Conservation (phyloP, 2,113 vertebrate genomes). For the Sphyrna mokarran region DNA sequence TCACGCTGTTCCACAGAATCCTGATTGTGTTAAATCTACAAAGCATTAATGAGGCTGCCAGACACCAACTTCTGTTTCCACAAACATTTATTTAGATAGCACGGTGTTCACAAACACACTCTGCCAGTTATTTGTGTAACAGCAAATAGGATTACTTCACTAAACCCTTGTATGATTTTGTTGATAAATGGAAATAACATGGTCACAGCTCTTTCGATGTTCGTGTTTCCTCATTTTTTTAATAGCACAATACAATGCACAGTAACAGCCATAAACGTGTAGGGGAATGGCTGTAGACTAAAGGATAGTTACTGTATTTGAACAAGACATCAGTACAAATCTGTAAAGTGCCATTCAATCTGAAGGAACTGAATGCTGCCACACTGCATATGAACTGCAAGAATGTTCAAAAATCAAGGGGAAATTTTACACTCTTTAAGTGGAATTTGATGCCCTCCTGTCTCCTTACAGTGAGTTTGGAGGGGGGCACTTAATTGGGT, state of each 20-base stretch:
- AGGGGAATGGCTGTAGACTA: background rate
- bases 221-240: background rate
- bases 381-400: background rate
- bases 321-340: background rate
- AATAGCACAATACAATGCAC: background rate
- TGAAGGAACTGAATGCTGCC: background rate
- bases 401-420: background rate
- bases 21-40: slow-evolving; percentile 2
- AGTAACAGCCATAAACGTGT: background rate
- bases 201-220: background rate
- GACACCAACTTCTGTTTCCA: background rate
- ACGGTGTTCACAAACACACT: slow-evolving; percentile 4
- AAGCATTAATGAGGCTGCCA: slow-evolving; percentile 15
- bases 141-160: background rate
- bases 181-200: background rate
- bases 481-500: too few relatives aligned
- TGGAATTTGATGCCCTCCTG: too few relatives aligned
- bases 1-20: background rate
- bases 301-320: background rate
- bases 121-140: slow-evolving; percentile 6
- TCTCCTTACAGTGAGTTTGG: too few relatives aligned
- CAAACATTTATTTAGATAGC: slow-evolving; percentile 10
- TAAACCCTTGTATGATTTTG: background rate
- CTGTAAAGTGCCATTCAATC: background rate
- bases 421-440: background rate